phyloP scores from a whole-genome alignment of 2,113 vertebrate species.

The Scomber japonicus region DNA sequence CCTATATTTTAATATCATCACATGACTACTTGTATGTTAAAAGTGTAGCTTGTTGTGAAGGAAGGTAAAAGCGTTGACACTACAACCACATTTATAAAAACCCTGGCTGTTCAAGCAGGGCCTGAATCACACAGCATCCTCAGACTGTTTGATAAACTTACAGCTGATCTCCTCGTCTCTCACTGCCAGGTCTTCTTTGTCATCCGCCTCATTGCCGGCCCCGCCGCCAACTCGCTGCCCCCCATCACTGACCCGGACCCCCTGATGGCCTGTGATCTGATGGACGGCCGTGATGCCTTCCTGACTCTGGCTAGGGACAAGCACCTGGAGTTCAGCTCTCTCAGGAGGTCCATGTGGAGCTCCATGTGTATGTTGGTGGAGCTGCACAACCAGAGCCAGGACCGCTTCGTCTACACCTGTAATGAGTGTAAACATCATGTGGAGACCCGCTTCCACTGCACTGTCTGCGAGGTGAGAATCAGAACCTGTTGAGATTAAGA shows the following conservation, averaged over 20 bases:
- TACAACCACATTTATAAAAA: no score
- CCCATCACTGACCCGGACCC: conserved; percentile 93
- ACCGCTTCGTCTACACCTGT: conserved; percentile 98
- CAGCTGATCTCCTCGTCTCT: neutral
- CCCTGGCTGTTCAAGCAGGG: no score
- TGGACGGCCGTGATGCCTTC: conserved; percentile 99
- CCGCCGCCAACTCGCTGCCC: conserved; percentile 94
- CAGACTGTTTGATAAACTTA: neutral
- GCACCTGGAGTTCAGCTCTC: conserved; percentile 96
- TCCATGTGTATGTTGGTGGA: conserved; percentile 99
- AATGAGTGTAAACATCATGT: conserved; percentile 98
- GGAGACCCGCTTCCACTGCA: conserved; percentile 98
- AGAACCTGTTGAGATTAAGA: neutral
- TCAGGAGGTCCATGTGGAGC: conserved; percentile 95
- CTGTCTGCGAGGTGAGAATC: conserved; percentile 94
- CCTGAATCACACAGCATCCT: no score
- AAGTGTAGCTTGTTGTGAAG: no score
- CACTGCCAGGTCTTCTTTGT: conserved; percentile 94
- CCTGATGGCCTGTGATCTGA: conserved; percentile 96
- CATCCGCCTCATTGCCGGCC: conserved; percentile 95
- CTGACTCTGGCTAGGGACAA: conserved; percentile 97
- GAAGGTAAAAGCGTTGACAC: no score
- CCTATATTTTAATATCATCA: no score
- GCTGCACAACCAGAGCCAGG: conserved; percentile 97
- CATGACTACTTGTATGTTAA: no score